These are phyloP conservation scores for Mastomys coucha DNA, from an alignment of 2,113 vertebrate species.

Conservation along the genomic window DNA sequence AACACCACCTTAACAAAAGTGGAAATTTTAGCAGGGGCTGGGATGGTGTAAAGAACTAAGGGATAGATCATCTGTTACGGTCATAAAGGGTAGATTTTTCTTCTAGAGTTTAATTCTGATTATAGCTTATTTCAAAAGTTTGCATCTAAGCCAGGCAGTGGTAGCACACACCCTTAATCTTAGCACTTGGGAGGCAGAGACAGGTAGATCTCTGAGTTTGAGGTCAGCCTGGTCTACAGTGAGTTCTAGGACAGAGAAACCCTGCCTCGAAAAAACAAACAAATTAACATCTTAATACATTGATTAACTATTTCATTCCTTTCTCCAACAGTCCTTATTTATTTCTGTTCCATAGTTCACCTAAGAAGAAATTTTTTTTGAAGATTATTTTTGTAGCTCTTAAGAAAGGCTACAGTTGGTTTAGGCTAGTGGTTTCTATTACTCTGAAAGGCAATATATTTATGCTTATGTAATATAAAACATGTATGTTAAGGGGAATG, in stretches of 20 bases:
- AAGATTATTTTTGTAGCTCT: constrained; percentile 46
- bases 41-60: constrained; percentile 3
- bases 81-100: constrained; percentile 30
- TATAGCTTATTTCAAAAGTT: constrained; percentile 45
- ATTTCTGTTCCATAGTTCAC: constrained; percentile 13
- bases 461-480: background rate
- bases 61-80: background rate
- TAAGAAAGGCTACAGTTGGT: background rate
- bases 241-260: too few species aligned
- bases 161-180: too few species aligned
- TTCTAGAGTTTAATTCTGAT: constrained; percentile 33
- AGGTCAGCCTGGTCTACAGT: too few species aligned
- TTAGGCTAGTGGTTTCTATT: constrained; percentile 45
- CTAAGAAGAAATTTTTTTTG: constrained; percentile 55
- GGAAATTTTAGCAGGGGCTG: constrained; percentile 6
- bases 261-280: too few species aligned
- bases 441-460: background rate
- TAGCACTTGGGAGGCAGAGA: too few species aligned
- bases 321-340: background rate
- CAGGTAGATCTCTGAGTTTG: too few species aligned
- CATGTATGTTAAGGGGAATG: background rate
- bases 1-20: constrained; percentile 43
- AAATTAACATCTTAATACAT: constrained; percentile 2
- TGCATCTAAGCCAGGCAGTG: background rate
- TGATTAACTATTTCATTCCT: background rate